Percentiles rank a stretch among this genome's conserved stretches.
Conservation (phyloP, 92 coral and sea anemone species). For the Epizoanthus rinbou region DNA sequence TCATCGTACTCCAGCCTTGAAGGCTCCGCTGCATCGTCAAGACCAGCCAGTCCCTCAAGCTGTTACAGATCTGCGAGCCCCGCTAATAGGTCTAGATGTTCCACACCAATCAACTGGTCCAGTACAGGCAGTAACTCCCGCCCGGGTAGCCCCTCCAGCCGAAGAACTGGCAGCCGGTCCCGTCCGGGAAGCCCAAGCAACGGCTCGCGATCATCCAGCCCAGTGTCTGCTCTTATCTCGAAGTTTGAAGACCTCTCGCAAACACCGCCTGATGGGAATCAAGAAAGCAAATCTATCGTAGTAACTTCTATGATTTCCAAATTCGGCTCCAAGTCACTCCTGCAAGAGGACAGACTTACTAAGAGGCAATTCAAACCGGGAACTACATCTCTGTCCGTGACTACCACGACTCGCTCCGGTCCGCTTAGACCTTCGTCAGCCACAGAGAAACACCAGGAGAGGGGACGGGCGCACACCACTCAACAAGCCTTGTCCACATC, state of each 20-base stretch:
- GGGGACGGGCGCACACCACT: neutral
- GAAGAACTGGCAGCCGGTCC: slow-evolving; percentile 26
- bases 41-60: slow-evolving; percentile 6
- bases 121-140: slow-evolving; percentile 1
- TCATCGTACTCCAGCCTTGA: neutral
- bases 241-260: slow-evolving; percentile 72
- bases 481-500: slow-evolving; percentile 21
- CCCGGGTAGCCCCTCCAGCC: slow-evolving; percentile 46
- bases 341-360: slow-evolving; percentile 73
- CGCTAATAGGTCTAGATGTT: neutral
- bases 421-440: slow-evolving; percentile 68
- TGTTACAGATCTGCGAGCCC: neutral
- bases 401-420: slow-evolving; percentile 46
- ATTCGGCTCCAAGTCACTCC: slow-evolving; percentile 75
- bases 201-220: slow-evolving; percentile 73
- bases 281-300: slow-evolving; percentile 54
- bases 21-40: slow-evolving; percentile 1
- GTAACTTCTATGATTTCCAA: slow-evolving; percentile 77
- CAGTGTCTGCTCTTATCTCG: slow-evolving; percentile 72
- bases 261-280: slow-evolving; percentile 28
- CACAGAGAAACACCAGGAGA: slow-evolving; percentile 29
- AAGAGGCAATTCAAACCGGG: slow-evolving; percentile 70
- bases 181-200: slow-evolving; percentile 70
- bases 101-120: slow-evolving; percentile 52
- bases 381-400: neutral